Evolutionary conservation across 2,888 invertebrate species (phyloP).

Genomic region (Helicoverpa assulta): DNA sequence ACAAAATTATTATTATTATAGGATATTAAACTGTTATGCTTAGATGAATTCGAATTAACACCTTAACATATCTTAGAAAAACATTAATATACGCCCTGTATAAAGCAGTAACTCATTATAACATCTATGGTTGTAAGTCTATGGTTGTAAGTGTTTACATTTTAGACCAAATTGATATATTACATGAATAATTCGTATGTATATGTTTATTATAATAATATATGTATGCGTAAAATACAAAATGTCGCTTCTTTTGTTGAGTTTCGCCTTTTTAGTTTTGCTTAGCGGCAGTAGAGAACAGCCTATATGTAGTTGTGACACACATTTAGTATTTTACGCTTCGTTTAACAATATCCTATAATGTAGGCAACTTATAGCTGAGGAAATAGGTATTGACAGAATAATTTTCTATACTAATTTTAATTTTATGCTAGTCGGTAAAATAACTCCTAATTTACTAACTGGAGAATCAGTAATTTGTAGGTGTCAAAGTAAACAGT

Average conservation of each 20-base stretch:
- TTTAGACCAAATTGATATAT: constrained; percentile 29
- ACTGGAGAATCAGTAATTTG: constrained; percentile 51
- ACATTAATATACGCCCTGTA: neutral
- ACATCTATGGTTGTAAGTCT: constrained; percentile 55
- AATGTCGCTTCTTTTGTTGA: constrained; percentile 78
- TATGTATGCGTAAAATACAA: constrained; percentile 80
- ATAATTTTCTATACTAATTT: constrained; percentile 73
- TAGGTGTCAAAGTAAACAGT: constrained; percentile 3
- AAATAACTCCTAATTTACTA: constrained; percentile 66
- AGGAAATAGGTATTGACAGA: constrained; percentile 28
- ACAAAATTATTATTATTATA: no score
- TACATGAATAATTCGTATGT: constrained; percentile 48
- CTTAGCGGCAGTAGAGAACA: constrained; percentile 70
- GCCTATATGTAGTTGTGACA: constrained; percentile 56
- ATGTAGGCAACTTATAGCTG: constrained; percentile 9
- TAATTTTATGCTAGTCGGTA: constrained; percentile 78
- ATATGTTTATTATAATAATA: constrained; percentile 62
- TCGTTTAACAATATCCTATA: constrained; percentile 40
- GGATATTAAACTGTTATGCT: neutral
- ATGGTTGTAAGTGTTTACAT: constrained; percentile 62
- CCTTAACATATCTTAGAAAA: neutral
- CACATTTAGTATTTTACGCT: constrained; percentile 81
- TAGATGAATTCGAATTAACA: neutral
- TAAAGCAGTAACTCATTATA: neutral
- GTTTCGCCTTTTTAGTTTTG: constrained; percentile 75